Percentiles rank a stretch among this genome's conserved stretches.
Conservation (phyloP, 1,140 invertebrate species). For the Galleria mellonella region DNA sequence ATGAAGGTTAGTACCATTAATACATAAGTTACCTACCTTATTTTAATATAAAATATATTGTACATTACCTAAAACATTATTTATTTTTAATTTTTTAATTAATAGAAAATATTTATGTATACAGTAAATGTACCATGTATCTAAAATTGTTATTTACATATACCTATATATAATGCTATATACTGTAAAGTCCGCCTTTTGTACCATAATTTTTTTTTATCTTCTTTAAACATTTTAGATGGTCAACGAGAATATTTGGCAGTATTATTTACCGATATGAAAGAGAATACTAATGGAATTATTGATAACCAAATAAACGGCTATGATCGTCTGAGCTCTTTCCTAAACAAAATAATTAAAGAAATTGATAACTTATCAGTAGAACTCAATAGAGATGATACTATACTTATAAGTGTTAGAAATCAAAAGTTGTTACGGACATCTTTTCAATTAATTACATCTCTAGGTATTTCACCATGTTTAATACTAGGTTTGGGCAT, state of each 20-base stretch:
- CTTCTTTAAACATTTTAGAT: conserved; percentile 21
- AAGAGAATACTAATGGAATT: background rate
- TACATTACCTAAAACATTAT: no score
- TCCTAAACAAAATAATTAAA: conserved; percentile 49
- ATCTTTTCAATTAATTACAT: conserved; percentile 76
- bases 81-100: no score
- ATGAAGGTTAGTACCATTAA: conserved; percentile 23
- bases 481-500: conserved; percentile 80
- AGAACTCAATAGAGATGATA: conserved; percentile 45
- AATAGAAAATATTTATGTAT: no score
- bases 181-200: no score
- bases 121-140: no score
- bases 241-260: conserved; percentile 19
- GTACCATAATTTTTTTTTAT: conserved; percentile 4
- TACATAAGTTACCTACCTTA: no score
- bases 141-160: no score
- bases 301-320: conserved; percentile 8
- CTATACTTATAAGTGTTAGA: conserved; percentile 75
- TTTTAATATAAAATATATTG: no score
- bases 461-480: conserved; percentile 79
- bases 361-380: conserved; percentile 46
- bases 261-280: conserved; percentile 10
- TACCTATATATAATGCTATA: no score
- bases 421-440: conserved; percentile 74
- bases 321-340: conserved; percentile 20